A percentile compares a stretch with the other conserved stretches of the same genome.
phyloP scores from a whole-genome alignment of 35 echinoderm and acorn worm genomes.

The Strongylocentrotus purpuratus region DNA sequence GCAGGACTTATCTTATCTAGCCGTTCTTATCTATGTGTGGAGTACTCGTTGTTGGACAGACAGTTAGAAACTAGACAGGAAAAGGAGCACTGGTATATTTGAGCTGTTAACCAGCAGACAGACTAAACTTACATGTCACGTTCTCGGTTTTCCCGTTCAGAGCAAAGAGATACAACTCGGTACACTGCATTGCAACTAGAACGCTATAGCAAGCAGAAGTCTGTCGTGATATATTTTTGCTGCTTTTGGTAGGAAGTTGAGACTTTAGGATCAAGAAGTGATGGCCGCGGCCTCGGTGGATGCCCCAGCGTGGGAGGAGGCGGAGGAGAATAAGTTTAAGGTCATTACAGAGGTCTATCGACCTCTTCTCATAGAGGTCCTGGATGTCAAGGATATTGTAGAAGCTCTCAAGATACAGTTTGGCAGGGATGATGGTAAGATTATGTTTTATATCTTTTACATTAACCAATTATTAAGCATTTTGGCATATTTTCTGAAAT shows the following conservation, averaged over 20 bases:
- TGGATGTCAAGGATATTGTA: not conserved
- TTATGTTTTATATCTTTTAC: no score
- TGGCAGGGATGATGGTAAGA: not conserved
- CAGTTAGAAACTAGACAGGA: no score
- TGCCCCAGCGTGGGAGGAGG: not conserved
- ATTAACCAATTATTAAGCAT: no score
- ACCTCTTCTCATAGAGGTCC: not conserved
- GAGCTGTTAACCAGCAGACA: no score
- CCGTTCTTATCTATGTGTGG: no score
- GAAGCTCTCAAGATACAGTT: not conserved
- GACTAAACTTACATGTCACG: no score
- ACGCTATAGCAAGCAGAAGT: not conserved
- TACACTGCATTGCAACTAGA: not conserved
- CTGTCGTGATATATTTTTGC: not conserved
- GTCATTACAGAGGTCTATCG: not conserved
- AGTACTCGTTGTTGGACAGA: no score
- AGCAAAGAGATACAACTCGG: not conserved
- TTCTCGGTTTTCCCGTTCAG: not conserved
- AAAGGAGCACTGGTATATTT: no score
- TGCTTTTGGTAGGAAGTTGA: not conserved
- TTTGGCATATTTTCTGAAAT: no score
- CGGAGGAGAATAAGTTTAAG: not conserved
- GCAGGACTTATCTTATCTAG: not conserved
- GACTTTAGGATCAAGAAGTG: not conserved
- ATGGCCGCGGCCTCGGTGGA: not conserved